Evolutionary conservation across 2,113 vertebrate genomes (phyloP).

Genomic region (Oreochromis niloticus): DNA sequence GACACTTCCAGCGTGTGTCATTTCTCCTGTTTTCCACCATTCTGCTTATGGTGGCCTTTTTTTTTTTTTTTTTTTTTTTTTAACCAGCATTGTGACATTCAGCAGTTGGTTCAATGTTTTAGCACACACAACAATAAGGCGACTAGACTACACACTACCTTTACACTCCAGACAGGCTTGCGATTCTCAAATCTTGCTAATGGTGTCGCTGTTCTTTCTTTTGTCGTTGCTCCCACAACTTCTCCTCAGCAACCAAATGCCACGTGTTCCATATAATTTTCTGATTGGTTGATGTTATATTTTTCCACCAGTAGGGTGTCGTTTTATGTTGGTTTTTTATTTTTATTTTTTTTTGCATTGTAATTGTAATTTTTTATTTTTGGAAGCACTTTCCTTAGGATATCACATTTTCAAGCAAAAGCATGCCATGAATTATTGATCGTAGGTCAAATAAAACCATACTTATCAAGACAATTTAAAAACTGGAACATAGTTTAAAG

Average conservation of each 20-base stretch:
- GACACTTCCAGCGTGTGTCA: too few species aligned
- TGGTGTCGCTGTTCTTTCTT: not conserved
- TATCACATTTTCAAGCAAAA: not conserved
- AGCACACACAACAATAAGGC: too few species aligned
- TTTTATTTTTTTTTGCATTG: not conserved
- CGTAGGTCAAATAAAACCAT: not conserved
- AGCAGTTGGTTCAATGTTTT: too few species aligned
- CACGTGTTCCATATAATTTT: not conserved
- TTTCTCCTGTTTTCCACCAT: too few species aligned
- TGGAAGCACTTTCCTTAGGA: not conserved
- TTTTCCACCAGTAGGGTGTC: not conserved
- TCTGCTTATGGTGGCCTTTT: too few species aligned
- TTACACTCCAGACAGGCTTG: not conserved
- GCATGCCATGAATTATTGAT: not conserved
- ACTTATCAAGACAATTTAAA: not conserved
- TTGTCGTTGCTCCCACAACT: not conserved
- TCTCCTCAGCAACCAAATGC: not conserved
- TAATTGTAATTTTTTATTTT: not conserved
- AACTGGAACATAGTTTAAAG: not conserved
- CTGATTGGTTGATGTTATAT: not conserved
- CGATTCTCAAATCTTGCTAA: not conserved
- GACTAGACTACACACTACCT: not conserved
- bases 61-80: too few species aligned
- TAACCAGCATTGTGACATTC: too few species aligned
- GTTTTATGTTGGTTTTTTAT: not conserved